Percentiles rank a stretch among this genome's conserved stretches.
Evolutionary conservation across 2,888 invertebrate genomes (phyloP).

Genomic region (Chirona hameri): DNA sequence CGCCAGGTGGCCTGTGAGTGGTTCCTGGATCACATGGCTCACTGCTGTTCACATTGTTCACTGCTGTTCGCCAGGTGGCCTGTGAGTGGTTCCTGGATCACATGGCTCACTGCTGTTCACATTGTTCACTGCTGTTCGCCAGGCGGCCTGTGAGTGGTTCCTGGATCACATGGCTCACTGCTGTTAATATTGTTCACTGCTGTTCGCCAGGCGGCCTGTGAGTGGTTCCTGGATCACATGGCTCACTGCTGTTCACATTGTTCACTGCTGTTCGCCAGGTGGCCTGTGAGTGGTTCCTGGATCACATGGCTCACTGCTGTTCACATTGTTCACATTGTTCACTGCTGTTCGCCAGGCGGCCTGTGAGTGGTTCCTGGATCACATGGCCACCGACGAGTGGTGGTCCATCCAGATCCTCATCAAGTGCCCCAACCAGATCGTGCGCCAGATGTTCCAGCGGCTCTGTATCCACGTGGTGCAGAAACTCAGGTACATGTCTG

Average conservation of each 20-base stretch:
- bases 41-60: too few relatives aligned
- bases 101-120: conserved; percentile 60
- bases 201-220: conserved; percentile 62
- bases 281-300: conserved; percentile 57
- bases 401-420: conserved; percentile 93
- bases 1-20: conserved; percentile 74
- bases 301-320: too few relatives aligned
- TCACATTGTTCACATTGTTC: too few relatives aligned
- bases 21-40: conserved; percentile 90
- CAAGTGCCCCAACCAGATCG: conserved; percentile 95
- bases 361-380: conserved; percentile 86
- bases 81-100: conserved; percentile 89
- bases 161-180: conserved; percentile 76
- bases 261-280: conserved; percentile 47
- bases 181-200: too few relatives aligned
- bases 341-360: conserved; percentile 55
- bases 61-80: conserved; percentile 54
- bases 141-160: conserved; percentile 84
- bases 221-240: conserved; percentile 92
- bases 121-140: background rate
- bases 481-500: conserved; percentile 63
- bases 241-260: conserved; percentile 49
- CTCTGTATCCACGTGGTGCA: conserved; percentile 92
- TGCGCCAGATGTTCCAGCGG: conserved; percentile 93
- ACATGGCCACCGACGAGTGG: conserved; percentile 91